phyloP scores from a whole-genome alignment of 1,140 invertebrate species.

The Zaprionus kolodkinae region DNA sequence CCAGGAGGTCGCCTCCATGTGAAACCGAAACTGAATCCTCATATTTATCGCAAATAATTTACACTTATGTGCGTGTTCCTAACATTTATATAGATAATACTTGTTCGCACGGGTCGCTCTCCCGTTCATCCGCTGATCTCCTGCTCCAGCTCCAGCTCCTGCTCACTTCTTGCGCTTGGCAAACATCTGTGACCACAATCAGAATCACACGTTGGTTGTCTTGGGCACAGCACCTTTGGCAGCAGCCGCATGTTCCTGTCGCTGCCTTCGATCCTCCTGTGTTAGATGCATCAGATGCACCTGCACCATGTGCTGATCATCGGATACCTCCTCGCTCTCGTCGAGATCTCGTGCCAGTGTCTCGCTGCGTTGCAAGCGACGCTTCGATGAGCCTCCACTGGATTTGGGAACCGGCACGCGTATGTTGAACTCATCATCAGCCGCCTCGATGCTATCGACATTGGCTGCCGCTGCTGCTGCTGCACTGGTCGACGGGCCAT shows the following conservation, averaged over 20 bases:
- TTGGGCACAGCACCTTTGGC: slow-evolving; percentile 63
- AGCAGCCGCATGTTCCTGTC: slow-evolving; percentile 24
- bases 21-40: slow-evolving; percentile 72
- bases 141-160: neutral
- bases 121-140: neutral
- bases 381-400: slow-evolving; percentile 29
- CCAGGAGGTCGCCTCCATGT: slow-evolving; percentile 28
- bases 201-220: slow-evolving; percentile 68
- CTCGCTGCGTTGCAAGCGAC: slow-evolving; percentile 71
- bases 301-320: slow-evolving; percentile 60
- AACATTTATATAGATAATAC: slow-evolving; percentile 18
- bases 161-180: slow-evolving; percentile 62
- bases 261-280: slow-evolving; percentile 9
- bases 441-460: slow-evolving; percentile 61
- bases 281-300: slow-evolving; percentile 52
- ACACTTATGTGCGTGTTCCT: slow-evolving; percentile 17
- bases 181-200: slow-evolving; percentile 78
- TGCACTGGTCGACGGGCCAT: slow-evolving; percentile 65
- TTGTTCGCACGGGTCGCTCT: neutral
- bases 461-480: slow-evolving; percentile 50
- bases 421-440: slow-evolving; percentile 70
- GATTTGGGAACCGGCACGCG: slow-evolving; percentile 49
- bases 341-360: slow-evolving; percentile 71
- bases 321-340: slow-evolving; percentile 41
- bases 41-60: slow-evolving; percentile 31